Evolutionary conservation across 2,113 vertebrate genomes (phyloP), one percentile per base, ranked within the genome.

Genomic region (Anoplopoma fimbria): DNA sequence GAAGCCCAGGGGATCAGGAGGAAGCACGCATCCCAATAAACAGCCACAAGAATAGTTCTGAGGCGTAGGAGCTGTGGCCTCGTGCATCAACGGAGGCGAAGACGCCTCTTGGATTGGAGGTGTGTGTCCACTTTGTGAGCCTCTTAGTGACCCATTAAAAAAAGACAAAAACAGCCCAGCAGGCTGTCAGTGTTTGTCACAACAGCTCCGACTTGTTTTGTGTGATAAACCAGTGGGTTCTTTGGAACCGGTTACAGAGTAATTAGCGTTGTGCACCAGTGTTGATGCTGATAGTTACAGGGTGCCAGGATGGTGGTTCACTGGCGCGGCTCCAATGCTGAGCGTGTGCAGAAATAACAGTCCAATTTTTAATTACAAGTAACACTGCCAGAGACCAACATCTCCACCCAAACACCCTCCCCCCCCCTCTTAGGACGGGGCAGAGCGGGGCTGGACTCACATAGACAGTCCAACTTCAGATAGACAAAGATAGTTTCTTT

Each of bases 11-110:
- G 64, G 79, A 85, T 85, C 42, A 27, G 33, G 55, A 70, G 27
- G 74, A 79, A 86, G 89, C 92, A 92, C 55, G 72, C 58, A 63
- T 88, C 89, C 79, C 84, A 87, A 94, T 95, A 94, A 95, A 95
- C 94, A 93, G 87, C 53, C 72, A 91, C 92, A 73, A 82, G 92
- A 95, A 95, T 94, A 95, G 90, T 87, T 62, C 53, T 14, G 15
- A 12, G 57, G 67, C 55, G 36, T 21, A 23, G 68, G 53, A 19
- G 42, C 25, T 13, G 65, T n/a, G 74, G 65, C 64, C 65, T 68
- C 40, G 68, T 69, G 34, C 31, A 47, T 53, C 53, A 74, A 40
- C 4, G 25, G 57, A 49, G 29, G 23, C 63, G 58, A 49, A 67
- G 33, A 36, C 9, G 29, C 68, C 61, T 63, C 6, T 34, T 45